Base-by-base conservation (phyloP, 2,888 invertebrate species). In the Erebia ligea region DNA sequence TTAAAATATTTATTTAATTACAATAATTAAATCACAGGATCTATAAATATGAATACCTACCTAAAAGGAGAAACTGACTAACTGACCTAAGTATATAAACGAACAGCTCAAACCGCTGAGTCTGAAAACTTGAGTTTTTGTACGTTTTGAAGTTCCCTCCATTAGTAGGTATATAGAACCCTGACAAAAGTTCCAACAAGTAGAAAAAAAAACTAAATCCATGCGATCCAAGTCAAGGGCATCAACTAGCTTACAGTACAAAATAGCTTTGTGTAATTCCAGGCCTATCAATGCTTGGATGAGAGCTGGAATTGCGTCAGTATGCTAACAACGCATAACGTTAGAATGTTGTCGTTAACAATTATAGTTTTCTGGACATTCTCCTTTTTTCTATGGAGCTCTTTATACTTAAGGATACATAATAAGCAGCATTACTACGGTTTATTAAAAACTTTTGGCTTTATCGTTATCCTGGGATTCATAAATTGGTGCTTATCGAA, bases 251-350 rank as follows among this genome's bases (percentile, higher is more conserved):
- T 15, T 15, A 50, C 50, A 50, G 6, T 50, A 50, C 50, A 6
- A 50, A 15, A 56, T 21, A 21, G 2, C 34, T 58, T 58, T 9
- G 15, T 13, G 21, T 21, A 62, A 15, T 90, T 90, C 70, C 85
- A 92, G 92, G 92, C 92, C 1, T 92, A 92, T 75, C 75, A 81
- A 70, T 83, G 84, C 54, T 77, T 92, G 73, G 92, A 92, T 54
- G 87, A 89, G 78, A 82, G 82, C n/a, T 84, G 83, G 70, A 86
- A 85, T 0, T 92, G 89, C 72, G 76, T 88, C 54, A 84, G 82
- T 69, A 79, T 91, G 40, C 75, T 91, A 52, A 82, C 82, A 9
- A 87, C 82, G 0, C 80, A 85, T 72, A 92, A 92, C 71, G 83
- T 88, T 13, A 83, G 86, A 76, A 74, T 86, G 2, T 76, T 85